phyloP scores from a whole-genome alignment of 2,113 vertebrate species.

The Morone chrysops region DNA sequence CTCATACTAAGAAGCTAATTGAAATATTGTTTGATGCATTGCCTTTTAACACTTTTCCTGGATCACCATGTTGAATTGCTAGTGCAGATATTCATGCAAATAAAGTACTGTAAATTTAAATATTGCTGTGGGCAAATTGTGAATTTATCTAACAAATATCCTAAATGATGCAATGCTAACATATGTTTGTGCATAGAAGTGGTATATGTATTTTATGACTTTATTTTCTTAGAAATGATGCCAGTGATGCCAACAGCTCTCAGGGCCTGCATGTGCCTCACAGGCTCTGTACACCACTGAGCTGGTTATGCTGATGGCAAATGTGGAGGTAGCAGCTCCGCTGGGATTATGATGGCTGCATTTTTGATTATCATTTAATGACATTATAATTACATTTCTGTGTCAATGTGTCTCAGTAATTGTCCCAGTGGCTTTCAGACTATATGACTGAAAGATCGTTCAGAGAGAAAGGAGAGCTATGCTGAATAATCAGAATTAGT shows the following conservation, averaged over 20 bases:
- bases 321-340: conserved; percentile 39
- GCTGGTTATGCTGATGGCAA: conserved; percentile 49
- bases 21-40: no score
- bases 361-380: conserved; percentile 79
- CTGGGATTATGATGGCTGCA: conserved; percentile 55
- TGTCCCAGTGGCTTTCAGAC: conserved; percentile 61
- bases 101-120: not conserved
- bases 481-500: conserved; percentile 42
- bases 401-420: conserved; percentile 71
- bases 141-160: not conserved
- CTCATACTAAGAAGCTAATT: not conserved
- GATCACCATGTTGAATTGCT: not conserved
- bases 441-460: conserved; percentile 34
- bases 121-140: not conserved
- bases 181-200: conserved; percentile 1
- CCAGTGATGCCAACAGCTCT: not conserved
- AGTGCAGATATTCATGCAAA: not conserved
- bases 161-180: not conserved
- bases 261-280: not conserved
- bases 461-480: conserved; percentile 9
- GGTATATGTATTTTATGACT: conserved; percentile 2
- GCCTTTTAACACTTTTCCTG: not conserved
- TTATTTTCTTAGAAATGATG: conserved; percentile 4
- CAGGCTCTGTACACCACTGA: conserved; percentile 31
- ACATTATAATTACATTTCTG: conserved; percentile 77